Conservation (phyloP, 2,113 vertebrate genomes). For the Chionomys nivalis region DNA sequence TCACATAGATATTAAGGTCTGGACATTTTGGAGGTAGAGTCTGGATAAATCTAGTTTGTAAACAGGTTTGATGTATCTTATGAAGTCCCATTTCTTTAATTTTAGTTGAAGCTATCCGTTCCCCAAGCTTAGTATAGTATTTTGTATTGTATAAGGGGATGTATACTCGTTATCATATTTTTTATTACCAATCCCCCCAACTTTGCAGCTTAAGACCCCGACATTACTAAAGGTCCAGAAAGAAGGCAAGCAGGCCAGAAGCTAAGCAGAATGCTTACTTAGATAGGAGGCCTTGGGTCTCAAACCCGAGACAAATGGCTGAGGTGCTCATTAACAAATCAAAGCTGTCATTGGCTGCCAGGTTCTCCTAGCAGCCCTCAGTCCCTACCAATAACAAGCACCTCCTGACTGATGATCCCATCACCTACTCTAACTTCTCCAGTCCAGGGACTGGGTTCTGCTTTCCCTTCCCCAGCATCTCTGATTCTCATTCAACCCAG, state of each 20-base stretch:
- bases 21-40: background rate
- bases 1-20: background rate
- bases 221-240: background rate
- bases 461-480: background rate
- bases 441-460: background rate
- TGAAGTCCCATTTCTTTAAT: background rate
- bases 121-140: constrained; percentile 1
- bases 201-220: background rate
- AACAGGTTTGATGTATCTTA: constrained; percentile 13
- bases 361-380: background rate
- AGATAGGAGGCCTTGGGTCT: background rate
- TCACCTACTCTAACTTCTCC: background rate
- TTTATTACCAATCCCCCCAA: background rate
- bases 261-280: background rate
- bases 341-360: background rate
- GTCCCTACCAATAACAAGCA: background rate
- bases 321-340: background rate
- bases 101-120: constrained; percentile 8
- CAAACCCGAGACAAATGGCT: background rate
- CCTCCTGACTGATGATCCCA: background rate
- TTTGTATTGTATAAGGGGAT: background rate
- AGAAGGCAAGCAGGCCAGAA: background rate
- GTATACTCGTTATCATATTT: background rate
- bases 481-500: background rate
- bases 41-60: constrained; percentile 37